Evolutionary conservation across 1,140 invertebrate species (phyloP).

Genomic region (Dendroctonus valens): DNA sequence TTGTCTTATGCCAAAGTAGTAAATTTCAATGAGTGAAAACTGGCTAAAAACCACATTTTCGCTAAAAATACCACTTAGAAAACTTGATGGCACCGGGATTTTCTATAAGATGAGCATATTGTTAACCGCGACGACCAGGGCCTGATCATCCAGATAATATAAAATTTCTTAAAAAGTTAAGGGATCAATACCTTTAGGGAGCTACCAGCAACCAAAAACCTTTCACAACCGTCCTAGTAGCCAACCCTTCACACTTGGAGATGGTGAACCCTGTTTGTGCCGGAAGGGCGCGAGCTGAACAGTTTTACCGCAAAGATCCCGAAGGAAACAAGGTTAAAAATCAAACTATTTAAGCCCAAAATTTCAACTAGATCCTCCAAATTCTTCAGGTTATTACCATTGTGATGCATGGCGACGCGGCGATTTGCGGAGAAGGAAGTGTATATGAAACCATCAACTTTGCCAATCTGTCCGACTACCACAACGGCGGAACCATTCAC

Average conservation of each 20-base stretch:
- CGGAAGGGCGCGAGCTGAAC: slow-evolving; percentile 82
- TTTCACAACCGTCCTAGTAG: slow-evolving; percentile 78
- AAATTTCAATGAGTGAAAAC: too few species aligned
- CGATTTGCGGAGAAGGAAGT: slow-evolving; percentile 82
- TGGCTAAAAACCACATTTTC: too few species aligned
- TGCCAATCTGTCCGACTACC: slow-evolving; percentile 80
- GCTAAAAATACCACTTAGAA: too few species aligned
- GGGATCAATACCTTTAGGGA: slow-evolving; percentile 44
- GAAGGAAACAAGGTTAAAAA: slow-evolving; percentile 63
- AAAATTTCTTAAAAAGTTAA: not conserved
- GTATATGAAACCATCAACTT: slow-evolving; percentile 88
- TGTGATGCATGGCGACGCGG: slow-evolving; percentile 87
- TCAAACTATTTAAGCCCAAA: not conserved
- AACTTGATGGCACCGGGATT: too few species aligned
- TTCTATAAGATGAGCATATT: too few species aligned
- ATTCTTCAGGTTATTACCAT: slow-evolving; percentile 60
- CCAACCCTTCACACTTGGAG: slow-evolving; percentile 91
- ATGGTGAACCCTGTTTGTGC: slow-evolving; percentile 81
- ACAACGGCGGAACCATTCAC: slow-evolving; percentile 85
- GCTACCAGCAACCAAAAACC: slow-evolving; percentile 79
- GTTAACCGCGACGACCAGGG: too few species aligned
- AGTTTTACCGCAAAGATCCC: slow-evolving; percentile 76
- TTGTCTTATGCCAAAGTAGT: too few species aligned
- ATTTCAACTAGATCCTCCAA: not conserved
- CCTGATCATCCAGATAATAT: too few species aligned